phyloP scores from a whole-genome alignment of 2,113 vertebrate genomes.

The Xenopus tropicalis region UCB_Xtro_10.0 CM004445.2:121235001-121235500 shows the following conservation, averaged over 20 bases:
- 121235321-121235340: not conserved
- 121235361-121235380: conserved; percentile 10
- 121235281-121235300: not conserved
- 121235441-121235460: not conserved
- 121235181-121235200: not conserved
- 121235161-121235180: not conserved
- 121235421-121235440: conserved; percentile 3
- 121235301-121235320: conserved; percentile 31
- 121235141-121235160: not conserved
- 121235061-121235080: not conserved
- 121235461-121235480: conserved; percentile 3
- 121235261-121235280: not conserved
- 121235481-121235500: not conserved
- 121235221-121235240: no score
- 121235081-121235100: not conserved
- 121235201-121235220: not conserved
- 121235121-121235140: not conserved
- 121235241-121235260: not conserved
- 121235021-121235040: no score
- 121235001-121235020: no score
- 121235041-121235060: no score
- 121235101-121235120: no score
- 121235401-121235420: conserved; percentile 7
- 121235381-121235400: not conserved
- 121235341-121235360: not conserved